phyloP scores from a whole-genome alignment of 2,113 vertebrate species.

The Eublepharis macularius region DNA sequence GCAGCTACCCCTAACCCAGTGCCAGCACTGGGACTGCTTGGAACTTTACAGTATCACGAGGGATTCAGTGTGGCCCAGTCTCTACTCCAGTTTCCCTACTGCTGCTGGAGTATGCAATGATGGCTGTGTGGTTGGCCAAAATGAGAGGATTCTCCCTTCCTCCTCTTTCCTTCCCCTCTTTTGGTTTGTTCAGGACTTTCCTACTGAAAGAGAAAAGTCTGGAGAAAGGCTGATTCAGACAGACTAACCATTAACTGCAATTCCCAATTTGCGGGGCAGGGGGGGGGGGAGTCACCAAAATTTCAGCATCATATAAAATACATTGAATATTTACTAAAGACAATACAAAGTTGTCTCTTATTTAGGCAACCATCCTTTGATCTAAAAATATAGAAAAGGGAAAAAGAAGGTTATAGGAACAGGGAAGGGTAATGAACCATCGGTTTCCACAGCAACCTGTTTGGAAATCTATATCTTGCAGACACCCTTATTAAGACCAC shows the following conservation, averaged over 20 bases:
- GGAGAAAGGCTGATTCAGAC: not conserved
- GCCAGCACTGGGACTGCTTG: no score
- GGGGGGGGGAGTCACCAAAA: not conserved
- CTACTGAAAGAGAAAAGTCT: not conserved
- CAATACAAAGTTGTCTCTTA: constrained; percentile 19
- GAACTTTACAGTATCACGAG: no score
- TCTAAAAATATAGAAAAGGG: not conserved
- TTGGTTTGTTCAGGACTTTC: not conserved
- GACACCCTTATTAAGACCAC: not conserved
- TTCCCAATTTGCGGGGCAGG: no score
- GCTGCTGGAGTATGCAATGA: no score
- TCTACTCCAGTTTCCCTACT: no score
- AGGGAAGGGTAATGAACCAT: constrained; percentile 3
- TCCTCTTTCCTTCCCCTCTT: not conserved
- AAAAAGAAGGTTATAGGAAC: constrained; percentile 1
- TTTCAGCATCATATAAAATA: not conserved
- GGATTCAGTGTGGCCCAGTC: no score
- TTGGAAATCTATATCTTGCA: constrained; percentile 37
- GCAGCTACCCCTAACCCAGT: no score
- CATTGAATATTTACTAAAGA: not conserved
- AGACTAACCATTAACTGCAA: not conserved
- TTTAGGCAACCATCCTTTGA: not conserved
- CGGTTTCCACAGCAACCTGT: constrained; percentile 37
- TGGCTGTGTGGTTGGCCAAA: no score
- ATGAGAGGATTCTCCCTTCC: no score